Conservation (phyloP, 2,113 vertebrate genomes). For the Toxotes chatareus region DNA sequence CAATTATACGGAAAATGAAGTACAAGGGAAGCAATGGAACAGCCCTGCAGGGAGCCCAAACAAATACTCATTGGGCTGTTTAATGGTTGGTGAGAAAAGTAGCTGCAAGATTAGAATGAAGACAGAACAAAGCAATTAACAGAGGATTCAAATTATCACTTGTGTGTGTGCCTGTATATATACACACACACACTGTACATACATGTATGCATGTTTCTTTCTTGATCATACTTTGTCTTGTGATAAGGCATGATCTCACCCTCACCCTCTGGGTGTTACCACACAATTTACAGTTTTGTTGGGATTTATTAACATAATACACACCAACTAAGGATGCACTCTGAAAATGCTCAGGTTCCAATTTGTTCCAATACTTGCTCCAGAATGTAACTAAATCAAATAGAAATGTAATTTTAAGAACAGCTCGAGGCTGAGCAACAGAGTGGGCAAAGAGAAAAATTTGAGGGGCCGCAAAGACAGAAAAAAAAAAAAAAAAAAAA, state of each 20-base stretch:
- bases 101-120: background rate
- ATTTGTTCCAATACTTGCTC: background rate
- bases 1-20: background rate
- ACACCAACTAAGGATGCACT: no score
- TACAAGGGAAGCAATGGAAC: background rate
- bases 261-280: no score
- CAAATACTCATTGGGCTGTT: slow-evolving; percentile 13
- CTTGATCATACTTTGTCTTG: no score
- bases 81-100: slow-evolving; percentile 30
- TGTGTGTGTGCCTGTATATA: background rate
- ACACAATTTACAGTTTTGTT: no score
- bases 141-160: background rate
- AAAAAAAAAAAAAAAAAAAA: background rate
- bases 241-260: no score
- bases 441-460: background rate
- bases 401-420: background rate
- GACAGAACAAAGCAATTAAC: slow-evolving; percentile 22
- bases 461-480: background rate
- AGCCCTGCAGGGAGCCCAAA: slow-evolving; percentile 3
- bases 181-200: background rate
- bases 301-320: no score
- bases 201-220: no score
- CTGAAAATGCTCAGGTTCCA: background rate
- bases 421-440: background rate
- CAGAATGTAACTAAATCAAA: background rate